phyloP scores from a whole-genome alignment of 1,140 invertebrate species.

The Bombus affinis region DNA sequence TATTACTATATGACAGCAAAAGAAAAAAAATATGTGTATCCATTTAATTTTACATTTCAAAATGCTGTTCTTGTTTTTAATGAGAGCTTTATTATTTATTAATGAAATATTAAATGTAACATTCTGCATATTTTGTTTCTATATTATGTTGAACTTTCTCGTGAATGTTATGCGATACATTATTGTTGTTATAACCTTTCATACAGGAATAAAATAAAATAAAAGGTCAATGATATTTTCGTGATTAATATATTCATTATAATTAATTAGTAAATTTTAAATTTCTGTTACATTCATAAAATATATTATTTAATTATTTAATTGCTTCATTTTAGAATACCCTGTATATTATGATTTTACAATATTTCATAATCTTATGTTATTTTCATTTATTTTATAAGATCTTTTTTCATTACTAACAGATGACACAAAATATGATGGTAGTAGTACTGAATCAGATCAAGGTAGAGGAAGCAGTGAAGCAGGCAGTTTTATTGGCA shows the following conservation, averaged over 20 bases:
- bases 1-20: neutral
- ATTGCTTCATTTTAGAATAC: neutral
- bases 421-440: conserved; percentile 80
- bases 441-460: conserved; percentile 77
- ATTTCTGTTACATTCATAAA: neutral
- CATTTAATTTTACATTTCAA: neutral
- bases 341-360: neutral
- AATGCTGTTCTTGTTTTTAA: neutral
- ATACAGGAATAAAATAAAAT: neutral
- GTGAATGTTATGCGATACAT: too few species aligned
- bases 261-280: too few species aligned
- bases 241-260: too few species aligned
- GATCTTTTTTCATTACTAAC: conserved; percentile 17
- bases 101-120: neutral
- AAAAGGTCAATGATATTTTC: too few species aligned
- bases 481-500: conserved; percentile 79
- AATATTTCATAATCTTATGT: neutral
- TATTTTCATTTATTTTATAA: neutral
- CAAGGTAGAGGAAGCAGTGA: conserved; percentile 80
- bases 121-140: too few species aligned
- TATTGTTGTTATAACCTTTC: neutral
- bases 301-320: neutral
- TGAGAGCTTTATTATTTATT: neutral
- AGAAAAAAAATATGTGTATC: neutral
- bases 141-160: too few species aligned